Conservation (phyloP, 1,140 invertebrate species). For the Cherax destructor region DNA sequence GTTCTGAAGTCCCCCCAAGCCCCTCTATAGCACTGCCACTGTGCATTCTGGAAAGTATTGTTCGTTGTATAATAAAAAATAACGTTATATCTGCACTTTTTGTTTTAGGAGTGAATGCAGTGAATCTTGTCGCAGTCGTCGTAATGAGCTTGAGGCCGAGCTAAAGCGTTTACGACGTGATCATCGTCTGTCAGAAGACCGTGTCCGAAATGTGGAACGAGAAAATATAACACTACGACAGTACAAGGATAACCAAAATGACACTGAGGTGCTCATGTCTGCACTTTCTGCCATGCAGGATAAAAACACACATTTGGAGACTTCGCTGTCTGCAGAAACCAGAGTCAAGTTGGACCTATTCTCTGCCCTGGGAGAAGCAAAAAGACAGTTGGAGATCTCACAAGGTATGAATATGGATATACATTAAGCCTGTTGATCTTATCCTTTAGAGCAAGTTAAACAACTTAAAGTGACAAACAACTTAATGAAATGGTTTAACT, state of each 20-base stretch:
- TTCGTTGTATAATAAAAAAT: too few species aligned
- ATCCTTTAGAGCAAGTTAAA: background rate
- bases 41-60: too few species aligned
- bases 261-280: conserved; percentile 87
- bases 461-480: too few species aligned
- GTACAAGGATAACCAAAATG: conserved; percentile 84
- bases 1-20: too few species aligned
- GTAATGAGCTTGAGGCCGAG: conserved; percentile 87
- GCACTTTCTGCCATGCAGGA: conserved; percentile 90
- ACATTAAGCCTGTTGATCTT: background rate
- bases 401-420: conserved; percentile 83
- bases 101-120: conserved; percentile 80
- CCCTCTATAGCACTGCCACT: too few species aligned
- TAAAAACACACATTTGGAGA: conserved; percentile 91
- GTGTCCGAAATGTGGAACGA: conserved; percentile 78
- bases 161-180: conserved; percentile 84
- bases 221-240: conserved; percentile 79
- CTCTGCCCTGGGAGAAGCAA: conserved; percentile 95
- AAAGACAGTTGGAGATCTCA: conserved; percentile 92
- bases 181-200: conserved; percentile 86
- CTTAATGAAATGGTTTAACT: background rate
- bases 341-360: conserved; percentile 94
- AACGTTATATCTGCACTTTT: background rate
- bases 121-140: conserved; percentile 84
- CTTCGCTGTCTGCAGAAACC: conserved; percentile 95